phyloP scores from a whole-genome alignment of 2,113 vertebrate genomes.

The Anolis carolinensis region DNA sequence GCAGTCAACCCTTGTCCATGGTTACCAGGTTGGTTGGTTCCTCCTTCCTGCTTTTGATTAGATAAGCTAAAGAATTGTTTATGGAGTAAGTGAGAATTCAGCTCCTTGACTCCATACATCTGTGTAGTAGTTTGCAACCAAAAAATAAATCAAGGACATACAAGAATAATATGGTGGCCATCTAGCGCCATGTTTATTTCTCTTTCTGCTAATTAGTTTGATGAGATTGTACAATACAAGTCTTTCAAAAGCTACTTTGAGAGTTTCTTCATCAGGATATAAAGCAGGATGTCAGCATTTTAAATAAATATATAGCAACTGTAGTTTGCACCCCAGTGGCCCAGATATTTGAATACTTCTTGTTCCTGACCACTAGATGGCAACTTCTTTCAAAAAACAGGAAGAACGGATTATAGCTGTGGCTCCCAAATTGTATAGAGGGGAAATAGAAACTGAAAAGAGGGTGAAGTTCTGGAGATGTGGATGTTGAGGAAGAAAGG shows the following conservation, averaged over 20 bases:
- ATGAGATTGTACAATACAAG: neutral
- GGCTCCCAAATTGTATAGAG: neutral
- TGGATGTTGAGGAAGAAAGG: neutral
- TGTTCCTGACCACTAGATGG: neutral
- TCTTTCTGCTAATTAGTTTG: neutral
- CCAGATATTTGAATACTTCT: neutral
- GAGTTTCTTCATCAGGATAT: neutral
- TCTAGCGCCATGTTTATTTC: neutral
- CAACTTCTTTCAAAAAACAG: neutral
- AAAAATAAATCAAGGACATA: neutral
- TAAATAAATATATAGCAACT: neutral
- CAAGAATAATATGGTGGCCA: too few species aligned
- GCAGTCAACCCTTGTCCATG: conserved; percentile 86
- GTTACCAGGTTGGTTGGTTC: conserved; percentile 87
- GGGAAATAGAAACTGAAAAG: too few species aligned
- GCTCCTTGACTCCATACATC: neutral
- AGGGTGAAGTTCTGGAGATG: neutral
- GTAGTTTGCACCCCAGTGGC: too few species aligned
- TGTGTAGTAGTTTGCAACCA: neutral
- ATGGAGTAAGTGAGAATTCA: neutral
- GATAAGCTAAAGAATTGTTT: conserved; percentile 4
- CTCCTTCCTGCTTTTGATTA: neutral
- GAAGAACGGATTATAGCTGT: neutral
- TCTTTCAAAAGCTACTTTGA: neutral
- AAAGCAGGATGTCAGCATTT: neutral